phyloP scores from a whole-genome alignment of 2,888 invertebrate species.

The Dendrolimus houi region DNA sequence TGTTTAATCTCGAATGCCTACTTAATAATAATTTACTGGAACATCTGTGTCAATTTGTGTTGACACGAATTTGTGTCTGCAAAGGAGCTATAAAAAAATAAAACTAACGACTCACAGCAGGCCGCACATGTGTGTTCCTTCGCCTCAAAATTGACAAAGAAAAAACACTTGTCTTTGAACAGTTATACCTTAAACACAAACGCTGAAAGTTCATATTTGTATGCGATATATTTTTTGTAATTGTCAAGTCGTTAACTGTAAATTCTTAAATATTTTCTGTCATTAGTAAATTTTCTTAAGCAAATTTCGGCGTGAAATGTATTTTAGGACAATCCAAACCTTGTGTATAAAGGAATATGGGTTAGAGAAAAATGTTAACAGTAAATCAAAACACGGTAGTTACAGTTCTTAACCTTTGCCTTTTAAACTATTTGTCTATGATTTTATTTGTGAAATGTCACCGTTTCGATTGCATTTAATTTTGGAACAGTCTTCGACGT shows the following conservation, averaged over 20 bases:
- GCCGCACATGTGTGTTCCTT: conserved; percentile 56
- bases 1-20: conserved; percentile 17
- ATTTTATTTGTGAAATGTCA: conserved; percentile 56
- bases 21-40: conserved; percentile 37
- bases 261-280: conserved; percentile 54
- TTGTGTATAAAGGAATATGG: conserved; percentile 15
- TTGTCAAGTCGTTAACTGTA: conserved; percentile 34
- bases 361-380: conserved; percentile 1
- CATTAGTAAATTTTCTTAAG: conserved; percentile 31
- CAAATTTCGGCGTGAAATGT: conserved; percentile 1
- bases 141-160: conserved; percentile 33
- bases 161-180: conserved; percentile 14
- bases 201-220: conserved; percentile 21
- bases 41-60: conserved; percentile 63
- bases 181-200: conserved; percentile 10
- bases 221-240: conserved; percentile 8
- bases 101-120: conserved; percentile 53
- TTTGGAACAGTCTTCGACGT: conserved; percentile 22
- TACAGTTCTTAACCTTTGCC: conserved; percentile 37
- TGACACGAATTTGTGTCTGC: conserved; percentile 53
- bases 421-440: conserved; percentile 40
- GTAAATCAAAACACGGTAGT: conserved; percentile 12
- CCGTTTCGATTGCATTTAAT: conserved; percentile 22
- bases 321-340: conserved; percentile 13
- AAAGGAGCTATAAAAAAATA: conserved; percentile 44